Percentiles rank a stretch among this genome's conserved stretches.
Evolutionary conservation across 2,888 invertebrate genomes (phyloP).

Genomic region (Calameuta filiformis): DNA sequence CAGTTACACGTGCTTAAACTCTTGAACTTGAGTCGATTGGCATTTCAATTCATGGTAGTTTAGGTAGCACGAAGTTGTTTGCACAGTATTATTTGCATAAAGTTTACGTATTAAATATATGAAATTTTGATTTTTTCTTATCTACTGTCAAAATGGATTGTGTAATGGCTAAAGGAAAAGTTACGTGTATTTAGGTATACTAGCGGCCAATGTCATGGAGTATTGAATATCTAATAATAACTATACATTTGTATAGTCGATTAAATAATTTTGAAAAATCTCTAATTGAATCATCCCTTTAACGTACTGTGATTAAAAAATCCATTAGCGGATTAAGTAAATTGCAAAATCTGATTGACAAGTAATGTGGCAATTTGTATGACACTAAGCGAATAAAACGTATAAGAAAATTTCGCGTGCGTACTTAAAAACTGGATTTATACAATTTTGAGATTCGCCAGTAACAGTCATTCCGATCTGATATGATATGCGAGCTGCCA

Average conservation of each 20-base stretch:
- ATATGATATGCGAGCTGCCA: neutral
- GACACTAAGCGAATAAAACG: neutral
- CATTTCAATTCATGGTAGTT: neutral
- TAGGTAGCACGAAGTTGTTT: neutral
- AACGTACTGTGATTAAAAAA: neutral
- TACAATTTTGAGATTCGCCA: neutral
- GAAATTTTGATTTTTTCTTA: neutral
- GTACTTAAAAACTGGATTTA: neutral
- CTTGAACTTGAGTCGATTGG: neutral
- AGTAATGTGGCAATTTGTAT: neutral
- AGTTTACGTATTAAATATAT: neutral
- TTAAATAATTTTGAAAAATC: neutral
- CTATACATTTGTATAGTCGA: neutral
- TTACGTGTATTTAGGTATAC: neutral
- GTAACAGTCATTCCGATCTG: neutral
- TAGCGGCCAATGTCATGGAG: neutral
- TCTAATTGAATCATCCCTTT: neutral
- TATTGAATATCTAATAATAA: neutral
- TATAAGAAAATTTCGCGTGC: neutral
- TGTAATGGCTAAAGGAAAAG: neutral
- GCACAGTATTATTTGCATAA: neutral
- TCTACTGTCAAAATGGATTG: neutral
- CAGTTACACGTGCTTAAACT: neutral
- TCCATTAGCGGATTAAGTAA: neutral
- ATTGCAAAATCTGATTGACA: neutral